Conservation (phyloP, 1,140 invertebrate genomes). For the Druon quercuslanigerum region DNA sequence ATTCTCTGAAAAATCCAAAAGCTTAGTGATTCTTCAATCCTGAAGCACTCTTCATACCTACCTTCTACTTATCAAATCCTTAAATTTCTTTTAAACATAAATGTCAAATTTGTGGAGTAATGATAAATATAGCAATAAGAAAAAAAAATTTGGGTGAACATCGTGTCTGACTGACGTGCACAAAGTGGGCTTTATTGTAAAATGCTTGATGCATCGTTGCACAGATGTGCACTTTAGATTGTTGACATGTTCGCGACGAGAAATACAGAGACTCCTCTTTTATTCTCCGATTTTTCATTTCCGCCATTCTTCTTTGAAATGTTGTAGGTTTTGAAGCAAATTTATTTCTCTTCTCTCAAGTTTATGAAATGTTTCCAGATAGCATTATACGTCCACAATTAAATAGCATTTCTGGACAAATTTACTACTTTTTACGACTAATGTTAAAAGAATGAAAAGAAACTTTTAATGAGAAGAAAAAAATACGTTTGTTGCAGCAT, state of each 20-base stretch:
- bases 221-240: background rate
- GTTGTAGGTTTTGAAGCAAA: background rate
- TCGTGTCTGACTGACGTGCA: constrained; percentile 9
- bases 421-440: no score
- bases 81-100: background rate
- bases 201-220: constrained; percentile 1
- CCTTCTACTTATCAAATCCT: no score
- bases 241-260: background rate
- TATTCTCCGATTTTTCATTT: constrained; percentile 14
- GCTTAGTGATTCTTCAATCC: no score
- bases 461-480: no score
- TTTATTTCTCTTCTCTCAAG: background rate
- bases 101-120: background rate
- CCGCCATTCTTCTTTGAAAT: background rate
- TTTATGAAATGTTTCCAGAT: constrained; percentile 5
- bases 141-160: background rate
- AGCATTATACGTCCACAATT: no score
- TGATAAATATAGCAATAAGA: background rate
- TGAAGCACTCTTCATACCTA: no score
- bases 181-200: background rate
- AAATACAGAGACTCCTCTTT: background rate
- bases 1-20: no score
- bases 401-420: no score
- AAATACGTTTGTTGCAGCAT: background rate
- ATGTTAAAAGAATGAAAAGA: no score